A percentile compares a stretch with the other conserved stretches of the same genome.
phyloP scores from a whole-genome alignment of 2,888 invertebrate species.

The Gerris lacustris region DNA sequence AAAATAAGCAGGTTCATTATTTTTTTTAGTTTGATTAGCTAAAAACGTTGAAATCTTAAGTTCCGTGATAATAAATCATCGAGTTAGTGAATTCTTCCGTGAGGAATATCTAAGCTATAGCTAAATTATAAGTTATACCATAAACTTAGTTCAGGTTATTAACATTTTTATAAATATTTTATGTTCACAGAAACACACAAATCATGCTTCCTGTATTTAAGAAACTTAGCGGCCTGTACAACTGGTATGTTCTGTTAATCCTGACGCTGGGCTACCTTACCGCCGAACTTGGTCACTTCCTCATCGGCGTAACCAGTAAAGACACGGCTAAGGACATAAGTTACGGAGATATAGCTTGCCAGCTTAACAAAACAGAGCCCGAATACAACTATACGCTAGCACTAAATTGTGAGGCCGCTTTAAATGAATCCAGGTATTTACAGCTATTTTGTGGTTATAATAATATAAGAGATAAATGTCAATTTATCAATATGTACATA shows the following conservation, averaged over 20 bases:
- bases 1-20: too few relatives aligned
- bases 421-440: constrained; percentile 39
- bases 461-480: constrained; percentile 18
- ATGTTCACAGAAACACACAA: neutral
- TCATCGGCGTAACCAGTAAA: constrained; percentile 75
- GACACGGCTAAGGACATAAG: constrained; percentile 72
- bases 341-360: constrained; percentile 76
- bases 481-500: too few relatives aligned
- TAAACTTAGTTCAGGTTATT: too few relatives aligned
- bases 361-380: constrained; percentile 44
- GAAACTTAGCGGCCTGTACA: constrained; percentile 58
- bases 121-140: too few relatives aligned
- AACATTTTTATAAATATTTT: too few relatives aligned
- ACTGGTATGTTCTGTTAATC: constrained; percentile 63
- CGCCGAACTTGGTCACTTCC: constrained; percentile 76
- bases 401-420: constrained; percentile 42
- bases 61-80: too few relatives aligned
- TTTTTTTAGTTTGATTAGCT: too few relatives aligned
- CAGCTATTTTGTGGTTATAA: constrained; percentile 30
- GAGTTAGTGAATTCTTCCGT: too few relatives aligned
- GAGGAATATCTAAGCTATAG: too few relatives aligned
- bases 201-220: constrained; percentile 38
- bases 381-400: constrained; percentile 30
- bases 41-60: too few relatives aligned
- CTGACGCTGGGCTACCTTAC: constrained; percentile 73